Evolutionary conservation across 1,140 invertebrate genomes (phyloP), one percentile per base, ranked within the genome.

Genomic region (Oryctes rhinoceros): DNA sequence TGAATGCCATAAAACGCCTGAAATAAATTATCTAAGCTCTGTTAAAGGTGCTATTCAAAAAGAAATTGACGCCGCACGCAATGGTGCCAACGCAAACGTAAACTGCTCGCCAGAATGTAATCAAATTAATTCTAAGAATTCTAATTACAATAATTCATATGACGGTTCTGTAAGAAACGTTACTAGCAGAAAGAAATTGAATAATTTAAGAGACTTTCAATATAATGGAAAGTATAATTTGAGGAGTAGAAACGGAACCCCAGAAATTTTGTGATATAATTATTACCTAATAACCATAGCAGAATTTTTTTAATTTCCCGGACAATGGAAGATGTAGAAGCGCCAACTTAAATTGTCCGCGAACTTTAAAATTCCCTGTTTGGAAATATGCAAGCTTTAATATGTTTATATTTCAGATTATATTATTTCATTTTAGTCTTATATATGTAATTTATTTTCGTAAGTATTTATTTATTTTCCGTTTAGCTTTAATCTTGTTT

Each of bases 181-280:
- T 1, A 59, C 13, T 59, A n/a, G 53, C 18, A 59, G 76, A 49
- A 47, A 59, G 49, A 78, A 49, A 78, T 20, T 59, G 4, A 78
- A 47, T 78, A 47, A 30, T 49, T 78, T 49, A 30, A 78, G 18
- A 59, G 76, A 78, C 3, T 59, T 78, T 18, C 20, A 49, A 9
- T 15, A n/a, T 59, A 53, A 11, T 30, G 47, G 18, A 0, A 78
- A 49, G 49, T 78, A 78, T 15, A 78, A 78, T 30, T 78, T 78
- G 30, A 49, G 76, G 11, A 74, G 67, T 78, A 78, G 48, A 78
- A 47, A 59, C 11, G 76, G 76, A 24, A 78, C 76, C 3, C 76
- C 76, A 3, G 53, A 59, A 59, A 35, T 11, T 35, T 9, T 74
- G 67, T 74, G 67, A 74, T 74, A 74, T 15, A 1, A 74, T 30